Conservation (phyloP, 1,140 invertebrate genomes). For the Drosophila triauraria region DNA sequence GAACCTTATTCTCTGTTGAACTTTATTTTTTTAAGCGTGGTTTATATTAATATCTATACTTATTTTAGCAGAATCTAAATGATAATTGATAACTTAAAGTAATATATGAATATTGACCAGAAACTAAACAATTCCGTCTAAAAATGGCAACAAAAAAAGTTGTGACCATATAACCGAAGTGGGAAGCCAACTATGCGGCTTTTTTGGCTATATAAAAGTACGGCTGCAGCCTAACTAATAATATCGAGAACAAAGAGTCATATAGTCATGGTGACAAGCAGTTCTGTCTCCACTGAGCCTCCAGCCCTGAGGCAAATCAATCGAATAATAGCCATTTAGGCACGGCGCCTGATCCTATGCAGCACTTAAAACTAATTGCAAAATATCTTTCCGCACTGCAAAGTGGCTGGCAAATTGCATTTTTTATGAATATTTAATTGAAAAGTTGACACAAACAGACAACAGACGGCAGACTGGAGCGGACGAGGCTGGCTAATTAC, state of each 20-base stretch:
- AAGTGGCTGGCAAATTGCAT: slow-evolving; percentile 72
- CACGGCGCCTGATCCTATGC: slow-evolving; percentile 57
- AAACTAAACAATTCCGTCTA: too few relatives aligned
- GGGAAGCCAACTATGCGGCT: neutral
- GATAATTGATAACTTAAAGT: too few relatives aligned
- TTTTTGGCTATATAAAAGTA: neutral
- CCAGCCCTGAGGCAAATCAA: slow-evolving; percentile 30
- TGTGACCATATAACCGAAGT: too few relatives aligned
- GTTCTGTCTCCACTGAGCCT: neutral
- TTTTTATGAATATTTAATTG: slow-evolving; percentile 78
- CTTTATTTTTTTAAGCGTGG: too few relatives aligned
- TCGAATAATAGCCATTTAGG: slow-evolving; percentile 61
- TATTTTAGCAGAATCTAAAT: too few relatives aligned
- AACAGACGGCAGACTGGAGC: slow-evolving; percentile 5
- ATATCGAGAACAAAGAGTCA: neutral
- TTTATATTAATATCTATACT: too few relatives aligned
- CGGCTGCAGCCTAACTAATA: neutral
- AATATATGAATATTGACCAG: too few relatives aligned
- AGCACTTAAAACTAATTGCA: slow-evolving; percentile 74
- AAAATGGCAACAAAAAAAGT: too few relatives aligned
- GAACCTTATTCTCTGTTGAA: too few relatives aligned
- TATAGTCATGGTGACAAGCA: neutral
- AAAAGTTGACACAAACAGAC: slow-evolving; percentile 76
- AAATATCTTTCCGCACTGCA: slow-evolving; percentile 57
- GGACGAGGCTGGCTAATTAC: slow-evolving; percentile 63